Base-by-base conservation (phyloP, 2,797 vertebrate genomes). In the Labeo calbasu region DNA sequence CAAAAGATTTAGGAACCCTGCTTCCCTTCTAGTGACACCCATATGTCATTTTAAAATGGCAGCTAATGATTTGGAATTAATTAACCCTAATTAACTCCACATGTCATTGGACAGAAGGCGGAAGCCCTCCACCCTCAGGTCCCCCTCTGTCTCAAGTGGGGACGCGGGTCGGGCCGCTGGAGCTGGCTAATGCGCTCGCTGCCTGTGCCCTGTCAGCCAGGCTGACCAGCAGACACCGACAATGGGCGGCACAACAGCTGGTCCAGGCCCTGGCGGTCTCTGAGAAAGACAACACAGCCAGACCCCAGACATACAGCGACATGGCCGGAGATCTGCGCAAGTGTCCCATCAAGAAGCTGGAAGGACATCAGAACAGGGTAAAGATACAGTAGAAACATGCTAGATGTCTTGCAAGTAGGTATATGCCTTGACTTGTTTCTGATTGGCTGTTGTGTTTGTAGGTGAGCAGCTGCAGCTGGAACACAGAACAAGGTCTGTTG, bases 201-300 rank as follows among this genome's bases (percentile, higher is more conserved):
- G 95, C 95, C 21, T 96, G 95, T 83, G 93, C 93, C 63, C 92
- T 96, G 57, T 96, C 95, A 4, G 95, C 94, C 46, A 88, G 93
- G 77, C 91, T 95, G 88, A 93, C 90, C 90, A 93, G 90, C 77
- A 92, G 84, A 85, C 93, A 96, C 84, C 92, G 95, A 15, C 95
- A 96, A 87, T 96, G 95, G 95, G 95, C 95, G 14, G 93, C 94
- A 7, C 93, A 93, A 89, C 95, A 95, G 92, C 94, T 96, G 88
- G 92, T 96, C 43, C 93, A 94, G 86, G 93, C 95, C 53, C 83
- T 96, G 87, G 94, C 94, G 0, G 89, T 91, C 43, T 91, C 93
- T 0, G 94, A 94, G 79, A 91, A 91, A 77, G 93, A 95, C 84
- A 87, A 87, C 85, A 88, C 92, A 5, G 85, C 90, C 83, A 91